Evolutionary conservation across 2,113 vertebrate genomes (phyloP).

Genomic region (Pandion haliaetus): DNA sequence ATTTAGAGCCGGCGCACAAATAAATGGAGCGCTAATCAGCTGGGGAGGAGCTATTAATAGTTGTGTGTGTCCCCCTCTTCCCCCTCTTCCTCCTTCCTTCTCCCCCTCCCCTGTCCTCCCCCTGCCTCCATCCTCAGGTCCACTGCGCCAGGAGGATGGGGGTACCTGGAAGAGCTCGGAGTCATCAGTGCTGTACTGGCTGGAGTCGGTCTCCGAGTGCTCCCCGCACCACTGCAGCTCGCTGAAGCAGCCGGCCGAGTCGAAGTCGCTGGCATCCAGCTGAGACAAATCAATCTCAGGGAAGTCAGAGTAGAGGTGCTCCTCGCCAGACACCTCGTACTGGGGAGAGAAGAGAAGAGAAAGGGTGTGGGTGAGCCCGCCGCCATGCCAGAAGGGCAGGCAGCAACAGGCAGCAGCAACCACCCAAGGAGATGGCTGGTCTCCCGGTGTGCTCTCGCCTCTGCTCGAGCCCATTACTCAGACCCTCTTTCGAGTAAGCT

Average conservation of each 20-base stretch:
- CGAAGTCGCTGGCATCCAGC: conserved; percentile 92
- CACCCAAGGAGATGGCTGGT: fast-evolving
- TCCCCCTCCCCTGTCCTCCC: not conserved
- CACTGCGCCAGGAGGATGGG: not conserved
- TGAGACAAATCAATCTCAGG: conserved; percentile 96
- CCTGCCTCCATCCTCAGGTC: not conserved
- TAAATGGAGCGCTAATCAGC: conserved; percentile 77
- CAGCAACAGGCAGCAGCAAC: not conserved
- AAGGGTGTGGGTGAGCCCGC: conserved; percentile 7
- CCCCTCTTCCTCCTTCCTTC: not conserved
- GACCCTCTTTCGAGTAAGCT: not conserved
- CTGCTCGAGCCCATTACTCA: not conserved
- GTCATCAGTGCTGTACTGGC: conserved; percentile 87
- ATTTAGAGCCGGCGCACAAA: conserved; percentile 61
- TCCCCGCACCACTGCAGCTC: conserved; percentile 94
- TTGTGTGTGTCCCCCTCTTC: not conserved
- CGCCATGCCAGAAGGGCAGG: fast-evolving
- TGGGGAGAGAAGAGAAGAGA: conserved; percentile 63
- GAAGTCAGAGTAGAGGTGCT: conserved; percentile 92
- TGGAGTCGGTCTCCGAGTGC: conserved; percentile 80
- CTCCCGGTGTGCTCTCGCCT: fast-evolving
- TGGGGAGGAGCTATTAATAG: conserved; percentile 77
- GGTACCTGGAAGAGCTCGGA: conserved; percentile 91
- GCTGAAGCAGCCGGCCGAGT: conserved; percentile 89
- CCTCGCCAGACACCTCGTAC: conserved; percentile 87